Evolutionary conservation across 2,113 vertebrate genomes (phyloP), one percentile per base, ranked within the genome.

Genomic region (Bufo bufo): DNA sequence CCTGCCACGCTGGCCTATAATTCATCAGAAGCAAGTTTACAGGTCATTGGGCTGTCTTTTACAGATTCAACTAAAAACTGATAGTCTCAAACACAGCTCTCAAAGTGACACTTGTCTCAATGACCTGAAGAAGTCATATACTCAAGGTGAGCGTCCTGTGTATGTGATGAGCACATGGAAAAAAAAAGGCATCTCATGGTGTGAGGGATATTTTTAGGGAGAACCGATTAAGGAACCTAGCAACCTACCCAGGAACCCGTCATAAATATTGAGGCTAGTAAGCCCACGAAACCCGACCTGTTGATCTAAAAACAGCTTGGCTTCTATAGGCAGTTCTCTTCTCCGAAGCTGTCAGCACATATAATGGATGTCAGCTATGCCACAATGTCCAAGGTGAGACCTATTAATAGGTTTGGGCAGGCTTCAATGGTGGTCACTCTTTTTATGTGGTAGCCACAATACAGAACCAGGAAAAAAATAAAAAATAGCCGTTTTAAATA

Each of bases 151-250:
- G 83, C 91, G 90, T 87, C 89, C 89, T 91, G 89, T 90, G 90
- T 89, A 92, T 6, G 84, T 91, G 90, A 92, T 93, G 91, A 93
- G 89, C 87, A 90, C 90, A 94, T 93, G 91, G 91, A 95, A 94
- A 87, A 56, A 87, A 56, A 75, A 81, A n/a, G 65, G 89, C 90
- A 92, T 92, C 90, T 91, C 91, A 92, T 93, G 91, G 90, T 93
- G 87, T 80, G 89, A 11, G 1, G 85, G 89, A 89, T 95, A 94
- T 94, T 94, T 94, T 94, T 94, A 93, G 91, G 84, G 90, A 89
- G 82, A 69, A 0, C 90, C 92, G 92, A 94, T 91, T 89, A 92
- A 93, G 91, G 91, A 89, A 96, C 88, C 95, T 97, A 94, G 92
- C 91, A 95, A 94, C 92, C 93, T 91, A 90, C 91, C 90, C 85